Evolutionary conservation across 2,113 vertebrate genomes (phyloP).

Genomic region (Leptosomus discolor): DNA sequence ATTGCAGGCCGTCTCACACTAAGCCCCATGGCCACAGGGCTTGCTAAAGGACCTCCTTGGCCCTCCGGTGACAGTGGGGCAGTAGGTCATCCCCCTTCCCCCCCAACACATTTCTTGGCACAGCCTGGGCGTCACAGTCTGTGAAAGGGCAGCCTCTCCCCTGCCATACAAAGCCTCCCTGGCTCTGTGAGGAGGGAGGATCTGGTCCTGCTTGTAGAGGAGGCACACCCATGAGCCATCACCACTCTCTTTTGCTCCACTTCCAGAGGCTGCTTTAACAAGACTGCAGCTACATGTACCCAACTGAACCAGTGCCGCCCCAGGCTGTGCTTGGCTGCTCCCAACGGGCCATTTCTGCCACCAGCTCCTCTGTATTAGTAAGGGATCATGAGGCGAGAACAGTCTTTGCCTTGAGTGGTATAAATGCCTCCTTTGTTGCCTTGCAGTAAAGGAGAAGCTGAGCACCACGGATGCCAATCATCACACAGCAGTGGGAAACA

Average conservation of each 20-base stretch:
- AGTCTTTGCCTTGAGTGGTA: neutral
- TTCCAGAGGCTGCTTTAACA: neutral
- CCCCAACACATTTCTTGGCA: neutral
- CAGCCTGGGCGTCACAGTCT: neutral
- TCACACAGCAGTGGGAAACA: neutral
- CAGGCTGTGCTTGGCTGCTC: neutral
- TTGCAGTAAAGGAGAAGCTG: neutral
- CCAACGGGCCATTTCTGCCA: neutral
- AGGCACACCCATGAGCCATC: neutral
- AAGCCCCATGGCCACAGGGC: neutral
- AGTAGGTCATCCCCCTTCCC: neutral
- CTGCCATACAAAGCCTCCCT: neutral
- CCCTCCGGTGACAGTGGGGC: neutral
- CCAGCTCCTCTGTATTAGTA: neutral
- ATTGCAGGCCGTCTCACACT: neutral
- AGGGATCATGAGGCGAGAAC: neutral
- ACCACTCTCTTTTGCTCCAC: neutral
- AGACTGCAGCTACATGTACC: neutral
- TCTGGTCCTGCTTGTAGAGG: neutral
- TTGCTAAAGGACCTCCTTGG: neutral
- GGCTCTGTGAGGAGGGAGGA: neutral
- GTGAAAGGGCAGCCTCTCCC: fast-evolving
- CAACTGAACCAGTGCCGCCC: neutral
- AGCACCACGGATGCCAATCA: neutral
- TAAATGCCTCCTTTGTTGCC: neutral